Evolutionary conservation across 2,113 vertebrate genomes (phyloP), one percentile per base, ranked within the genome.

Genomic region (Phylloscopus whistleri): DNA sequence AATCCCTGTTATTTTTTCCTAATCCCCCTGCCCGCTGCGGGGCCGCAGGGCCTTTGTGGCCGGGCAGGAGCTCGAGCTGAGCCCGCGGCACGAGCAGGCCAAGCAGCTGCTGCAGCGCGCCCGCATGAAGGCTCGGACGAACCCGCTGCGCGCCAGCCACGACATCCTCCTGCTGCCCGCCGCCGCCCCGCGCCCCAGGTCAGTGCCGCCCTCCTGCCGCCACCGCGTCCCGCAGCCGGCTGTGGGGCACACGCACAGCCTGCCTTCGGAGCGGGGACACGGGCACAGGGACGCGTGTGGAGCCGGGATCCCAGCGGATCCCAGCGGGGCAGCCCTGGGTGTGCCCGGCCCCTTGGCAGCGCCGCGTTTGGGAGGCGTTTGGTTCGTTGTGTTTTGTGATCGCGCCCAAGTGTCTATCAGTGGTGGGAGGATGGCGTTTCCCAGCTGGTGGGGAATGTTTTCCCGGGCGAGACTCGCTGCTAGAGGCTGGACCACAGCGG

Each of bases 141-240:
- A 97, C 90, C 99, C 99, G 3, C 97, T 99, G 91, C 99, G 98
- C 68, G 99, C 98, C 92, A 99, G 98, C 98, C 99, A 99, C 96
- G 98, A 98, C 97, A 98, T 99, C 91, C 95, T 98, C 39, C 96
- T 98, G 68, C 98, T 99, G 44, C 95, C 98, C 56, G 59, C 98
- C 56, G 59, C 98, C 24, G 63, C 96, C 94, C 97, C 91, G 62
- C 97, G 95, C 58, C 80, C 95, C 85, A 96, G 95, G 99, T 99
- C 95, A 99, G 99, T 98, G 72, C 75, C 74, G 9, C 56, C 16
- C 0, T 11, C 56, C 53, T 4, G 16, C 11, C 16, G 22, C 19
- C 15, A 0, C 6, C 0, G 13, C 6, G 13, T 0, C 18, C 30
- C 53, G 41, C 74, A 11, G 74, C 56, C 17, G 49, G 7, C 13